phyloP scores from a whole-genome alignment of 2,113 vertebrate genomes.

The Oreocharis arfaki region DNA sequence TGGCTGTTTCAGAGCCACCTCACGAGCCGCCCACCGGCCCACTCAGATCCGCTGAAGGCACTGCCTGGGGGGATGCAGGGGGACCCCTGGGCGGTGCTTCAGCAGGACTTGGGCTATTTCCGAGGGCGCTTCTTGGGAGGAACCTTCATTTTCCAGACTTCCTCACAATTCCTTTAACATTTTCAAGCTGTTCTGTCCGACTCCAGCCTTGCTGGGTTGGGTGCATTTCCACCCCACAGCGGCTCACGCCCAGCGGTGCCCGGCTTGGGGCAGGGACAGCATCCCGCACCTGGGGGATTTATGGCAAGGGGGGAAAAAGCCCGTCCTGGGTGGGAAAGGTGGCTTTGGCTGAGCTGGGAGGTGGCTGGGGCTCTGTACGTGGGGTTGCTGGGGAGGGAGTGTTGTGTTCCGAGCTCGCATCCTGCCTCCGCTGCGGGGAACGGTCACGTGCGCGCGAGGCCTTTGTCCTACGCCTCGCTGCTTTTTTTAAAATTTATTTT shows the following conservation, averaged over 20 bases:
- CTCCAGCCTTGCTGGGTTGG: not conserved
- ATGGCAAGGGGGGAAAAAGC: accelerated
- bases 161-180: not conserved
- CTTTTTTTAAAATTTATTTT: slow-evolving; percentile 52
- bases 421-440: slow-evolving; percentile 19
- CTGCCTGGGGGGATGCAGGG: not conserved
- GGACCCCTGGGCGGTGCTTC: not conserved
- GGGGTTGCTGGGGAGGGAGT: slow-evolving; percentile 27
- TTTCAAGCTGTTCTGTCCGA: accelerated
- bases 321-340: not conserved
- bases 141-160: not conserved
- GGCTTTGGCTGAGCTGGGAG: not conserved
- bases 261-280: not conserved
- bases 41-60: not conserved
- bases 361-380: not conserved
- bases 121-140: accelerated
- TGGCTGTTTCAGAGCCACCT: not conserved
- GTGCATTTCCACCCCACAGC: accelerated
- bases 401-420: not conserved
- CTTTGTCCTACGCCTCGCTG: slow-evolving; percentile 28
- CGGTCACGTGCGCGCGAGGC: not conserved
- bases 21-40: accelerated
- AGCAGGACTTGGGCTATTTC: accelerated
- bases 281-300: not conserved
- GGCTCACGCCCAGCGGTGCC: not conserved